phyloP scores from a whole-genome alignment of 1,140 invertebrate species.

The Pseudomyrmex gracilis region DNA sequence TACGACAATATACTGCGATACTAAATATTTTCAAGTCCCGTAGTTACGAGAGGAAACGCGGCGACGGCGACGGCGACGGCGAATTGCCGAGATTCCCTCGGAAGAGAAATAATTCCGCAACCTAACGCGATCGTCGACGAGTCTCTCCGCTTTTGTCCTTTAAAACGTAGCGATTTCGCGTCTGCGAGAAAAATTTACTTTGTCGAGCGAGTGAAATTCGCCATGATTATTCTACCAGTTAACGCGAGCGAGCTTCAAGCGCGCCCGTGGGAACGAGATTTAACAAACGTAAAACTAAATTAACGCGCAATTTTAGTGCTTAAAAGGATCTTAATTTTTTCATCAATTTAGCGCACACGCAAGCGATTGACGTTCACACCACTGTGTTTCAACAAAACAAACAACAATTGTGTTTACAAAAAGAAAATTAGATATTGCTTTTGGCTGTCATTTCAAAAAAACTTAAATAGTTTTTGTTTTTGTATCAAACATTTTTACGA shows the following conservation, averaged over 20 bases:
- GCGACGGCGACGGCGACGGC: neutral
- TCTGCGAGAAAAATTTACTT: conserved; percentile 33
- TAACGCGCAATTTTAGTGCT: neutral
- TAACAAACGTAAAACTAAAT: conserved; percentile 37
- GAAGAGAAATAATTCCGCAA: conserved; percentile 54
- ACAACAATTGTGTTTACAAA: too few species aligned
- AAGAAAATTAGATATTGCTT: too few species aligned
- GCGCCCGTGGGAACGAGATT: neutral
- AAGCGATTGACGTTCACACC: neutral
- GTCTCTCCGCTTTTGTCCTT: conserved; percentile 33
- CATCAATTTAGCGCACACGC: neutral
- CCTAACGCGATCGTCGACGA: conserved; percentile 48
- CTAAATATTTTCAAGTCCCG: conserved; percentile 58
- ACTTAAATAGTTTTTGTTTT: neutral
- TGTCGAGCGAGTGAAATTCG: conserved; percentile 24
- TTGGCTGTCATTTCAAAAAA: neutral
- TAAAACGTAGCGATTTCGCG: conserved; percentile 40
- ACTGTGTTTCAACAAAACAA: neutral
- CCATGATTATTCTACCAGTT: conserved; percentile 39
- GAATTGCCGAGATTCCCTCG: conserved; percentile 53
- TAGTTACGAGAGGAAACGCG: conserved; percentile 33
- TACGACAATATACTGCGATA: conserved; percentile 56
- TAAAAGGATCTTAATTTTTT: neutral
- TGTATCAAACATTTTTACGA: too few species aligned
- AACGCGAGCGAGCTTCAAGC: conserved; percentile 20